Base-by-base conservation (phyloP, 2,888 invertebrate genomes). In the Stenichneumon culpator region DNA sequence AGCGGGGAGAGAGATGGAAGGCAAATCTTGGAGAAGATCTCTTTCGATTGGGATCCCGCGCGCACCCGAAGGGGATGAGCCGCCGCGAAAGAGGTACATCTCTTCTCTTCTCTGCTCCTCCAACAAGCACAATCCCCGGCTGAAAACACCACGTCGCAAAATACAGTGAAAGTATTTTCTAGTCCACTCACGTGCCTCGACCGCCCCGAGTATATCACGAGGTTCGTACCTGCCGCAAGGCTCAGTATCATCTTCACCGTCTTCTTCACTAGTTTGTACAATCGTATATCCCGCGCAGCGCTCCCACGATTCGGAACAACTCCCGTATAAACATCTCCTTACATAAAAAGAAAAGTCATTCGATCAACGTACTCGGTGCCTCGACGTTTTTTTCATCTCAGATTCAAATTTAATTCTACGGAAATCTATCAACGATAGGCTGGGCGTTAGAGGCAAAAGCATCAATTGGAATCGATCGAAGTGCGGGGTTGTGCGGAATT, bases 161-260 rank as follows among this genome's bases (percentile, higher is more conserved):
- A 86, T 83, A 88, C 82, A 91, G 93, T 93, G 93, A 93, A 93
- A 93, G 93, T 93, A 86, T 89, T 89, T 89, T 84, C 87, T 89
- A 89, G 89, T 88, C 89, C 78, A 88, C 89, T 92, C 91, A 91
- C 90, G 90, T 91, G 89, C 90, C 92, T 91, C 90, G 90, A 89
- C 89, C 86, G 90, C 89, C 89, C 89, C 86, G 65, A 89, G 90
- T 93, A 93, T 93, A 92, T 92, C 91, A 91, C 90, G 89, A 85
- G 88, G 84, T 89, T 87, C 87, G 89, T 90, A 89, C 88, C 87
- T 87, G 87, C 88, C 82, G 87, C 86, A 87, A 86, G 88, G 86
- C 90, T 91, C 91, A 93, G 92, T 93, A 92, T 90, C 93, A 92
- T 93, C 92, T 90, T 92, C 89, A 89, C 89, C 90, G 89, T 88